phyloP scores from a whole-genome alignment of 2,888 invertebrate genomes.

The Sphecodes monilicornis region DNA sequence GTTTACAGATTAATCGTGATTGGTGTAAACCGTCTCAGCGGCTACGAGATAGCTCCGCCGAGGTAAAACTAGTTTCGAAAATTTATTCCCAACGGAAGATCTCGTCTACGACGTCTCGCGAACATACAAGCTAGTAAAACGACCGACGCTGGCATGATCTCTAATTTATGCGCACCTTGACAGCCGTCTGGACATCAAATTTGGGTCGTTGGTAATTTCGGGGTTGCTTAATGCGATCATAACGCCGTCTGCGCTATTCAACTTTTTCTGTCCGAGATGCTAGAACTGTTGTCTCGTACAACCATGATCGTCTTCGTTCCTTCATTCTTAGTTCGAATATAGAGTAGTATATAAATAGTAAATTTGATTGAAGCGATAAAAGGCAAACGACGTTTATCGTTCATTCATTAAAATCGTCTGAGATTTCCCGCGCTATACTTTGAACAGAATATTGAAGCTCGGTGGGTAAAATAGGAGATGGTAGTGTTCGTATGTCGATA shows the following conservation, averaged over 20 bases:
- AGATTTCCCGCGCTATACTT: slow-evolving; percentile 15
- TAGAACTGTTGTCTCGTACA: neutral
- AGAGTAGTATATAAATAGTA: neutral
- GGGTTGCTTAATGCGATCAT: slow-evolving; percentile 64
- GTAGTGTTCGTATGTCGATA: slow-evolving; percentile 53
- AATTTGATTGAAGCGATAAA: neutral
- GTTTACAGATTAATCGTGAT: slow-evolving; percentile 8
- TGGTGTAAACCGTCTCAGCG: neutral
- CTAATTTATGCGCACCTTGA: slow-evolving; percentile 72
- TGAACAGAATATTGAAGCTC: neutral
- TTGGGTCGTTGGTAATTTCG: slow-evolving; percentile 74
- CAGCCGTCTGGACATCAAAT: slow-evolving; percentile 61
- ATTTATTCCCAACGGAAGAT: slow-evolving; percentile 2
- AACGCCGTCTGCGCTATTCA: slow-evolving; percentile 65
- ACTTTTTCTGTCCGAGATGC: neutral
- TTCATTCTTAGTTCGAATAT: neutral
- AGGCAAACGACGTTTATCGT: neutral
- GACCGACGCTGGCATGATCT: slow-evolving; percentile 41
- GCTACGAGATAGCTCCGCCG: too few species aligned
- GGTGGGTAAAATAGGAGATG: neutral
- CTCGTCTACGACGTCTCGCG: slow-evolving; percentile 6
- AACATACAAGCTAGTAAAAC: slow-evolving; percentile 26
- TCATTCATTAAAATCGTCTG: neutral
- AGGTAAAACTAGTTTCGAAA: neutral
- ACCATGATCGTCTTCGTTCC: neutral